phyloP scores from a whole-genome alignment of 53 echinoderm and acorn worm genomes.

The Zoroaster sp. region DNA sequence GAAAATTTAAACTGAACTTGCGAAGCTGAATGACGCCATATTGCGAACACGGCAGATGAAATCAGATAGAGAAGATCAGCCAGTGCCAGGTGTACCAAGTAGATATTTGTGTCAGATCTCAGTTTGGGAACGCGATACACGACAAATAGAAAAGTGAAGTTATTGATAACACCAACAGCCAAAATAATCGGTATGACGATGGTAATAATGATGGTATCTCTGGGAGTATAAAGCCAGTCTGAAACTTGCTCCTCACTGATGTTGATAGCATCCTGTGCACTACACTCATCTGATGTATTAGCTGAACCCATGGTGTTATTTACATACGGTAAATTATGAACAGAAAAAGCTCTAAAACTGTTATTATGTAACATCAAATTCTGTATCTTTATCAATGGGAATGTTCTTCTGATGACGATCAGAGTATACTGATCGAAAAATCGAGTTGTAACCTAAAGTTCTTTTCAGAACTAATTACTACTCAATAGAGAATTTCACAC shows the following conservation, averaged over 20 bases:
- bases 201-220: background rate
- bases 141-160: conserved; percentile 4
- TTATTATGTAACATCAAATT: too few species aligned
- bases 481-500: too few species aligned
- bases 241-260: background rate
- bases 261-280: background rate
- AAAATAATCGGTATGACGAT: background rate
- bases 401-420: too few species aligned
- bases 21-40: background rate
- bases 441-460: too few species aligned
- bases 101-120: background rate
- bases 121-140: conserved; percentile 4
- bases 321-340: too few species aligned
- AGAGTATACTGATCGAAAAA: too few species aligned
- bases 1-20: background rate
- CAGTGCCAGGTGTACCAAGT: background rate
- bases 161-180: background rate
- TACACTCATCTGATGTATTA: background rate
- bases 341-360: too few species aligned
- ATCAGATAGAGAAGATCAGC: background rate
- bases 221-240: background rate
- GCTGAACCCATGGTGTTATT: conserved; percentile 3
- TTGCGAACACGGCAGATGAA: background rate
- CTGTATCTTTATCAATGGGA: too few species aligned
- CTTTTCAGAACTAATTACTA: too few species aligned